Base-by-base conservation (phyloP, 2,797 vertebrate genomes). In the Dipus sagitta region DNA sequence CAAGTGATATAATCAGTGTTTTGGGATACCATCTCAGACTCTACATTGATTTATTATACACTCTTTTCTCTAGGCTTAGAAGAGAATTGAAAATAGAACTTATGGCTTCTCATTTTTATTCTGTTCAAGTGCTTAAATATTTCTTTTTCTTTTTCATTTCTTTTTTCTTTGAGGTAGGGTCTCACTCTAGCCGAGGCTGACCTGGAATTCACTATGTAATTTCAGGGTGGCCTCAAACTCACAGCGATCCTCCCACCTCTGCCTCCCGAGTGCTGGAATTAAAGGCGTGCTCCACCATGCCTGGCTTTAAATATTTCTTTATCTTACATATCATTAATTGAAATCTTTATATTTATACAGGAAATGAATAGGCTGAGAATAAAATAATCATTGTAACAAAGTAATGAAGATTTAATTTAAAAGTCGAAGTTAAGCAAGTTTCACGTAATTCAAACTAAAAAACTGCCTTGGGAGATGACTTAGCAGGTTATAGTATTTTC, bases 21-120 rank as follows among this genome's bases (percentile, higher is more conserved):
- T 38, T 74, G 30, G 32, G 58, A 93, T 74, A 21, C 68, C 14
- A 14, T 54, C 52, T 11, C 52, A 10, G 14, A 54, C 8, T 54
- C 8, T 54, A 54, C 52, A 54, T 54, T 54, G 14, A 54, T 54
- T 54, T 68, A 38, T 67, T 6, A 68, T 20, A 65, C 24, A 65
- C 32, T n/a, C 38, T 52, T 52, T 83, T 78, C 64, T 11, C 32
- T 91, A 80, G 64, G 15, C 38, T 81, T 72, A 77, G 24, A 85
- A 58, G 82, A 93, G 34, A 91, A 18, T 13, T 76, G 4, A 78
- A 78, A 94, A 88, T 74, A 94, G 93, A 92, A 92, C 13, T 83
- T 70, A 91, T 30, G 71, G 54, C 28, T 78, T 92, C 70, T 88
- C 20, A 85, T 82, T 91, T 81, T 86, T 18, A 78, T 52, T 15